Percentiles rank a stretch among this genome's conserved stretches.
Evolutionary conservation across 2,888 invertebrate species (phyloP).

Genomic region (Cantharis lateralis): DNA sequence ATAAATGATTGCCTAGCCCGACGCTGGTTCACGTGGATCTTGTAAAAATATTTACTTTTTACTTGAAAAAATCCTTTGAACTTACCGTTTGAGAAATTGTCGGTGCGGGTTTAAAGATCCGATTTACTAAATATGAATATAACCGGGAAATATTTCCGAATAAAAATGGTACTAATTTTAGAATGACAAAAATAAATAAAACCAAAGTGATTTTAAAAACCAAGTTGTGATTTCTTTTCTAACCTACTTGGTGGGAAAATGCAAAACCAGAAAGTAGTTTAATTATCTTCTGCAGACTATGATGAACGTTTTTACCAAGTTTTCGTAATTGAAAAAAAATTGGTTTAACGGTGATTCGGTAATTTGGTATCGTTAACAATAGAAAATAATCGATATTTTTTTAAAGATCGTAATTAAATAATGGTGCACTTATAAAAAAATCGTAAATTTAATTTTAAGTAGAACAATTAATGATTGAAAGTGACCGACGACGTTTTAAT

Average conservation of each 20-base stretch:
- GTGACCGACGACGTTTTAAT: constrained; percentile 5
- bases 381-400: background rate
- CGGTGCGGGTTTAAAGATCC: background rate
- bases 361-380: background rate
- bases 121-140: background rate
- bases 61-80: background rate
- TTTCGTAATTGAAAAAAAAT: background rate
- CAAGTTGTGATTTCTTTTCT: background rate
- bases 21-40: background rate
- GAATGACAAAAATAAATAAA: background rate
- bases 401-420: background rate
- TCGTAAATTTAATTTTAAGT: constrained; percentile 23
- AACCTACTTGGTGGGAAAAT: background rate
- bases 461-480: constrained; percentile 17
- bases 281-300: background rate
- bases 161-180: background rate
- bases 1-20: background rate
- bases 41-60: background rate
- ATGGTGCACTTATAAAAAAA: constrained; percentile 7
- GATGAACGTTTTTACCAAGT: background rate
- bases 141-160: background rate
- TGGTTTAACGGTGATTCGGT: background rate
- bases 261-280: background rate
- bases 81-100: background rate
- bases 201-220: background rate